phyloP scores from a whole-genome alignment of 2,113 vertebrate species.

The Ranitomeya variabilis region DNA sequence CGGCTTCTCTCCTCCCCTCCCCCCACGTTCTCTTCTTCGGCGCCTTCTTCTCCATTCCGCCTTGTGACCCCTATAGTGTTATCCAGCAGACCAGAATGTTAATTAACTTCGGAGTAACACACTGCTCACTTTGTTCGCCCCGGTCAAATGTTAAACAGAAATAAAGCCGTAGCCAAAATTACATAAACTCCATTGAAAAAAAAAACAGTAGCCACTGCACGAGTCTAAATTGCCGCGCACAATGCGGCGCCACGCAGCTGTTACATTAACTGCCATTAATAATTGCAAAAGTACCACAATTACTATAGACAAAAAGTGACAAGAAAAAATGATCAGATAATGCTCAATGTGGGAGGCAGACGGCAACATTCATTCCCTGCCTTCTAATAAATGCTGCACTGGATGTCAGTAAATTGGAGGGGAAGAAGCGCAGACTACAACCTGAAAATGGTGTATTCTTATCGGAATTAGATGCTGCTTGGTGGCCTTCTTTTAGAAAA shows the following conservation, averaged over 20 bases:
- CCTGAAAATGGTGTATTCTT: neutral
- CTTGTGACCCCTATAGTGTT: conserved; percentile 23
- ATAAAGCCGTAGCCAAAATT: conserved; percentile 25
- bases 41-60: neutral
- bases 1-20: neutral
- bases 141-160: conserved; percentile 35
- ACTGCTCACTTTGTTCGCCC: conserved; percentile 18
- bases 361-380: no score
- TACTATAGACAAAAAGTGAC: neutral
- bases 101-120: conserved; percentile 13
- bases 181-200: neutral
- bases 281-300: neutral
- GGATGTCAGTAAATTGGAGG: conserved; percentile 56
- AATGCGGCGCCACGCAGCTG: neutral
- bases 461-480: neutral
- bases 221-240: neutral
- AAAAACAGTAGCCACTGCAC: neutral
- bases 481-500: no score
- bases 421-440: neutral
- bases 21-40: neutral
- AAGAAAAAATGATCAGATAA: neutral
- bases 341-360: neutral
- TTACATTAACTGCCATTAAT: neutral
- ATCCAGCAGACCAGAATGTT: conserved; percentile 19
- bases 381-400: neutral